Evolutionary conservation across 2,797 vertebrate species (phyloP).

Genomic region (Coranthus polyacanthus): DNA sequence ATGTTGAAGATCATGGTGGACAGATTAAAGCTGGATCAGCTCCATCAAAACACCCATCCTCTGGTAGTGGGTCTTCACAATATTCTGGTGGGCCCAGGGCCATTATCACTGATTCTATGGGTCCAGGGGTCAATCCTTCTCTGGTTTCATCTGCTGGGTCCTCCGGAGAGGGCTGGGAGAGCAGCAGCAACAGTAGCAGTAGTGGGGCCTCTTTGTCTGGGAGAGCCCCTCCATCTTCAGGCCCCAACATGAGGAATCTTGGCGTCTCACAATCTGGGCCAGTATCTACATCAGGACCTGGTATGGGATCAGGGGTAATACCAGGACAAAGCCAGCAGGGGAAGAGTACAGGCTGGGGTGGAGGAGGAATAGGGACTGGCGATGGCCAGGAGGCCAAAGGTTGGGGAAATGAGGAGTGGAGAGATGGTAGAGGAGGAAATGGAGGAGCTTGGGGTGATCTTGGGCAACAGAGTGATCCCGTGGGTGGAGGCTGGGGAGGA

Average conservation of each 20-base stretch:
- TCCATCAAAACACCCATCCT: conserved; percentile 70
- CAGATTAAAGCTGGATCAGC: conserved; percentile 72
- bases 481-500: conserved; percentile 78
- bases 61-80: conserved; percentile 70
- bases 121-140: conserved; percentile 70
- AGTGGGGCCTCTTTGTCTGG: conserved; percentile 80
- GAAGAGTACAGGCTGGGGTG: conserved; percentile 91
- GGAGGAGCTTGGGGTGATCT: conserved; percentile 78
- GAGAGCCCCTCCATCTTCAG: conserved; percentile 75
- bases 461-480: conserved; percentile 74
- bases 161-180: conserved; percentile 92
- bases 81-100: conserved; percentile 77
- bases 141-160: conserved; percentile 71
- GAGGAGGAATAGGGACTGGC: conserved; percentile 74
- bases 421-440: conserved; percentile 82
- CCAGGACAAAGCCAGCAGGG: conserved; percentile 85
- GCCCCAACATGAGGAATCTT: conserved; percentile 78
- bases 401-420: conserved; percentile 91
- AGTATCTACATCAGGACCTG: conserved; percentile 60
- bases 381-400: conserved; percentile 90
- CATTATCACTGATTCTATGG: conserved; percentile 73
- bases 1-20: conserved; percentile 87
- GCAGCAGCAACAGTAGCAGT: conserved; percentile 86
- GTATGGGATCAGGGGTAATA: conserved; percentile 65
- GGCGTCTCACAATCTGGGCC: conserved; percentile 80